A percentile compares a stretch with the other conserved stretches of the same genome.
phyloP scores from a whole-genome alignment of 2,113 vertebrate genomes.

The Drymodes brunneopygia region DNA sequence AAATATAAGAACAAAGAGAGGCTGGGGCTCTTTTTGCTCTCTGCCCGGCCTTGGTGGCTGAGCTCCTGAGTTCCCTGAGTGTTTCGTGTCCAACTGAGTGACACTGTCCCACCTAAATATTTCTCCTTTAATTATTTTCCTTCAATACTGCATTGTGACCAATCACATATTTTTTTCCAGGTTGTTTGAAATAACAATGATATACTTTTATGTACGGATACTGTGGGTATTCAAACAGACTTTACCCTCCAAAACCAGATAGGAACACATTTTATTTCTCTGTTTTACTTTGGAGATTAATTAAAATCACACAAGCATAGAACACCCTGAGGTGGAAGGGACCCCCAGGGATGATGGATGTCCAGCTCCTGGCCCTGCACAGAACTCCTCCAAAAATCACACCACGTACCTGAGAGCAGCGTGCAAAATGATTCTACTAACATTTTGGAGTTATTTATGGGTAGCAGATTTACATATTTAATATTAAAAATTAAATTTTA shows the following conservation, averaged over 20 bases:
- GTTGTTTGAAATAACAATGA: background rate
- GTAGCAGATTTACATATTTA: background rate
- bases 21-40: too few relatives aligned
- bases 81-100: too few relatives aligned
- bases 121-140: background rate
- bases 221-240: background rate
- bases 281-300: background rate
- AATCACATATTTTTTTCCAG: background rate
- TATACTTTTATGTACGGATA: background rate
- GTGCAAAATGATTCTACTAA: background rate
- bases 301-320: background rate
- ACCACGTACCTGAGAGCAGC: background rate
- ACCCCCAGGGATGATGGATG: background rate
- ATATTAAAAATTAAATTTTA: background rate
- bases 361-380: background rate
- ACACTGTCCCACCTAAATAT: background rate
- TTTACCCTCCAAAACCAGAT: background rate
- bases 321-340: background rate
- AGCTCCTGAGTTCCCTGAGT: too few relatives aligned
- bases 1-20: too few relatives aligned
- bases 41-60: too few relatives aligned
- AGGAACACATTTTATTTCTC: background rate
- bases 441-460: background rate
- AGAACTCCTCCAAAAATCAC: background rate
- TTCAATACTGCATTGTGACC: background rate